Evolutionary conservation across 2,797 vertebrate genomes (phyloP).

Genomic region (Psittacula echo): DNA sequence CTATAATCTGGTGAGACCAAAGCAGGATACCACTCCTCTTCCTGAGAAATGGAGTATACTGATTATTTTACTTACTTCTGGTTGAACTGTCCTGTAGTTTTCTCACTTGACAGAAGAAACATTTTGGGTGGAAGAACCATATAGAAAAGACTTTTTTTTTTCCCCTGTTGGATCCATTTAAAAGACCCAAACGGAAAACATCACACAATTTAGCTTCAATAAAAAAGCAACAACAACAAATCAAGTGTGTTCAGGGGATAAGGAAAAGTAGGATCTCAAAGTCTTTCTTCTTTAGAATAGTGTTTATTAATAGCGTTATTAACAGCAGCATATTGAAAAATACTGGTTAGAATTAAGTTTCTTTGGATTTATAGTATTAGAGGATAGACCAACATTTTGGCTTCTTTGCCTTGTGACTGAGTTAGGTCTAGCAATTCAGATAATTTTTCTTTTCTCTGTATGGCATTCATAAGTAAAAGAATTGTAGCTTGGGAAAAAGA

Average conservation of each 20-base stretch:
- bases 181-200: background rate
- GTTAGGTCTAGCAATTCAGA: background rate
- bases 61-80: background rate
- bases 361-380: background rate
- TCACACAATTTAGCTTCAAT: background rate
- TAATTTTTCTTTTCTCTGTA: background rate
- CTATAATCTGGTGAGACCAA: background rate
- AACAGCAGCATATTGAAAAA: background rate
- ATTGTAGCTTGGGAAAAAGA: background rate
- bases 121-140: background rate
- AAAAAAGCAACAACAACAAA: background rate
- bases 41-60: background rate
- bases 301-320: background rate
- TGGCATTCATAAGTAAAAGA: background rate
- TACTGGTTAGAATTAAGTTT: background rate
- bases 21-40: background rate
- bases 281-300: background rate
- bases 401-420: background rate
- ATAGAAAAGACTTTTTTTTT: background rate
- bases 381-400: background rate
- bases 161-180: background rate
- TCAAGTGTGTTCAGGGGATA: background rate
- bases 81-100: background rate
- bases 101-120: background rate
- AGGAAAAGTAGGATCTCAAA: background rate